Conservation (phyloP, 2,113 vertebrate species). For the Elaphurus davidianus region DNA sequence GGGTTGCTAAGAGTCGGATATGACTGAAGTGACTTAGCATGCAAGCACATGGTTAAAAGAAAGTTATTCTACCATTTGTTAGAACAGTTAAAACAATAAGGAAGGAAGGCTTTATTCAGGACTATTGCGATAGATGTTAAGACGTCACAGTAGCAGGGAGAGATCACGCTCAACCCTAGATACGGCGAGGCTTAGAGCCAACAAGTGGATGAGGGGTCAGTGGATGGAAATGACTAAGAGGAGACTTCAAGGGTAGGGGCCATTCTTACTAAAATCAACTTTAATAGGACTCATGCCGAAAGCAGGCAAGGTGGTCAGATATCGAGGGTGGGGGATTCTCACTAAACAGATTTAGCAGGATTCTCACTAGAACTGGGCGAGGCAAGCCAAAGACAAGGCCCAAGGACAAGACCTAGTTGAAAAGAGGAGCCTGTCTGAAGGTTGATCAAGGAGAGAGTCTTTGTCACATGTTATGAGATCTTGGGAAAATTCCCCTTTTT, state of each 20-base stretch:
- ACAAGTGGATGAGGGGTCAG: not conserved
- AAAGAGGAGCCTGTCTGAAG: not conserved
- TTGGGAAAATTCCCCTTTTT: not conserved
- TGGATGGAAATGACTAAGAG: not conserved
- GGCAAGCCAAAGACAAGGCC: not conserved
- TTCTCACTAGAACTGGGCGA: not conserved
- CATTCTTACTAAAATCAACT: not conserved
- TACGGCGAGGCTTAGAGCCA: not conserved
- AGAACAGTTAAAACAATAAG: not conserved
- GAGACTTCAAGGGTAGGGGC: not conserved
- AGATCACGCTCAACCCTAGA: too few species aligned
- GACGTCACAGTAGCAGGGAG: not conserved
- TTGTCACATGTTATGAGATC: not conserved
- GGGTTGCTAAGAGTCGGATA: not conserved
- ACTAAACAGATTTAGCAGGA: not conserved
- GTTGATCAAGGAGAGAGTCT: not conserved
- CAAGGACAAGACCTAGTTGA: not conserved
- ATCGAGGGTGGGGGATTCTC: not conserved
- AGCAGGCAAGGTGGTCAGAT: not conserved
- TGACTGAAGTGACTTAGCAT: not conserved
- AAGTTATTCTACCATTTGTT: not conserved
- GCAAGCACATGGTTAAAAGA: not conserved
- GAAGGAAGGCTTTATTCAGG: not conserved
- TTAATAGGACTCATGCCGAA: not conserved
- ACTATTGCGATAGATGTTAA: not conserved